Base-by-base conservation (phyloP, 2,888 invertebrate species). In the Tetrapedia diversipes region DNA sequence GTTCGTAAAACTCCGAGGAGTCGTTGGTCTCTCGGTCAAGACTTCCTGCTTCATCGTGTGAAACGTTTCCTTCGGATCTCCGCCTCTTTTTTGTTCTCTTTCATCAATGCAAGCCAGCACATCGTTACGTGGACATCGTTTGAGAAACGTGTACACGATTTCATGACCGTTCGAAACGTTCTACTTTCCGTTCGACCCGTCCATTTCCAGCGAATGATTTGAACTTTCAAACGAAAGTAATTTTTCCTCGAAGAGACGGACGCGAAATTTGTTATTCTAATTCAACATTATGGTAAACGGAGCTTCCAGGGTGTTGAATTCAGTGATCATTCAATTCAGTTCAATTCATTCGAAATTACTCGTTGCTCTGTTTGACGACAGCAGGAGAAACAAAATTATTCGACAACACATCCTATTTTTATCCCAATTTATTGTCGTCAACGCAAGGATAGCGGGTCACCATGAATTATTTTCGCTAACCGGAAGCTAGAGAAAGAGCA, bases 111-210 rank as follows among this genome's bases (percentile, higher is more conserved):
- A 69, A 80, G 74, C 66, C 64, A 75, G 60, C 67, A 60, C 76
- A 81, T 83, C 79, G 78, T 85, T 80, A 74, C 61, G 66, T 45
- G 57, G 71, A 47, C 63, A 83, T 79, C 74, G 69, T 61, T 72
- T 69, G 78, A 63, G 75, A 70, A 83, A 80, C 68, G 74, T 61
- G 67, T 63, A 49, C 60, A 75, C 70, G 78, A 82, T 79, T 76
- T 56, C 60, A 60, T 56, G 57, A 22, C 34, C 37, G 59, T 61
- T 37, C 27, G 41, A 57, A 27, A 43, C 41, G 47, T 47, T 34
- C 43, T 41, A 47, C 56, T 53, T 53, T 53, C 37, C 66, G 60
- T 72, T 56, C 59, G 32, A 64, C 43, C 16, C 22, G 51, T 29
- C 68, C 65, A 57, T 53, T 67, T 67, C 45, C 57, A 53, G 24